Evolutionary conservation across 2,797 vertebrate species (phyloP), one percentile per base, ranked within the genome.

Genomic region (Chiloscyllium punctatum): DNA sequence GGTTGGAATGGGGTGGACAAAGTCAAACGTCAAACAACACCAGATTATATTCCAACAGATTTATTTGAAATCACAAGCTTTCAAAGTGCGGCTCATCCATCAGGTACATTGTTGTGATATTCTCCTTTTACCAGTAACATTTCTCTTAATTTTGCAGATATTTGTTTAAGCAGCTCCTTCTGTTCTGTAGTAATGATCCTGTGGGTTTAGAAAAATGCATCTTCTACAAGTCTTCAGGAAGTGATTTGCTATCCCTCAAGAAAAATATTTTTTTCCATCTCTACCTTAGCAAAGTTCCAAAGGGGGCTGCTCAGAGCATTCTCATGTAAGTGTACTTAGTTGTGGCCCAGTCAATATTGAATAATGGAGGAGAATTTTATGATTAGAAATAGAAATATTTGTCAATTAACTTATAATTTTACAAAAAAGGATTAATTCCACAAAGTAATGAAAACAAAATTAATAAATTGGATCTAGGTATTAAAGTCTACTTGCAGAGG

Each of bases 91-190:
- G 57, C 57, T 62, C 57, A 6, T 9, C 11, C 9, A 0, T 62
- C 57, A 25, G 48, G 25, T 48, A 23, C 48, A 69, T 4, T 71
- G 30, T 74, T 94, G 37, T 94, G 94, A 62, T 84, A 33, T 21
- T 8, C 7, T 82, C 62, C 15, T 74, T 71, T 74, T 25, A 15
- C n/a, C 42, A 48, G 30, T 72, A 57, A 48, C 33, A 13, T 72
- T 16, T 94, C 42, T 48, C 1, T 95, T 48, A 23, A 37, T 57
- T 79, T 95, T 25, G 3, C 96, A 97, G 97, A 95, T 97, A 97
- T 96, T 82, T 97, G 33, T 97, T 97, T 95, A 96, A 97, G 95
- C 97, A 97, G 96, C 96, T 97, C 0, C 95, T 97, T 33, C 57
- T 97, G 92, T 97, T 82, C 37, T 95, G 96, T 0, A 96, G 96